Conservation (phyloP, 2,113 vertebrate species). For the Theristicus caerulescens region DNA sequence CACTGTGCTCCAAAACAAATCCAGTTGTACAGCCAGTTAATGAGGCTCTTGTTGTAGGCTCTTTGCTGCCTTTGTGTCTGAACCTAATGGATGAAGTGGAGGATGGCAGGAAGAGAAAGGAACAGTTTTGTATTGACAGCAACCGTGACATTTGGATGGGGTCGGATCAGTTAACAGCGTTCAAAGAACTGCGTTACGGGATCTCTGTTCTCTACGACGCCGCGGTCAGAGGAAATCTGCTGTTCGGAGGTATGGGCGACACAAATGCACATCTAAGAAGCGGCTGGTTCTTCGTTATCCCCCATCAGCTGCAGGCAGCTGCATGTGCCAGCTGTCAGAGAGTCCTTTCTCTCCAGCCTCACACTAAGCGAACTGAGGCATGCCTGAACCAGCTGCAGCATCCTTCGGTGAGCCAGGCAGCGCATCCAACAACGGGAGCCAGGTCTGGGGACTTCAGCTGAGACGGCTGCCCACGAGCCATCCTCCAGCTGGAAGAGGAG, state of each 20-base stretch:
- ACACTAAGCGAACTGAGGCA: not conserved
- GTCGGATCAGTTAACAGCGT: not conserved
- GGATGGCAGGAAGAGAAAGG: not conserved
- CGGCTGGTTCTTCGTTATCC: not conserved
- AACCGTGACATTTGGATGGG: not conserved
- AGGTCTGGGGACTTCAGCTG: not conserved
- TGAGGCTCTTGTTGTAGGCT: constrained; percentile 15
- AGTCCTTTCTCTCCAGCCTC: not conserved
- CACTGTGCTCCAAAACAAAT: not conserved
- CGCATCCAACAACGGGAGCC: not conserved
- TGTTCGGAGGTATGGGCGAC: not conserved
- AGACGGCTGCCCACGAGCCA: not conserved
- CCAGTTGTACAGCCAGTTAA: not conserved
- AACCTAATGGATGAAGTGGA: not conserved
- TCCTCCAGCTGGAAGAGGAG: constrained; percentile 3
- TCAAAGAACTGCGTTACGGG: accelerated
- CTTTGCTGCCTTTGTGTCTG: constrained; percentile 8
- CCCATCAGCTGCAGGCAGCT: not conserved
- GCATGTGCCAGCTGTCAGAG: not conserved
- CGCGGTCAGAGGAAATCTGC: not conserved
- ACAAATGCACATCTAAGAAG: not conserved
- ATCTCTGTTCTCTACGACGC: not conserved
- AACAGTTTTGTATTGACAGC: not conserved
- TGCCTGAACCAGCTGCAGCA: not conserved
- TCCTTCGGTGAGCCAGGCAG: not conserved